Base-by-base conservation (phyloP, 2,888 invertebrate genomes). In the Drosophila mimetica region DNA sequence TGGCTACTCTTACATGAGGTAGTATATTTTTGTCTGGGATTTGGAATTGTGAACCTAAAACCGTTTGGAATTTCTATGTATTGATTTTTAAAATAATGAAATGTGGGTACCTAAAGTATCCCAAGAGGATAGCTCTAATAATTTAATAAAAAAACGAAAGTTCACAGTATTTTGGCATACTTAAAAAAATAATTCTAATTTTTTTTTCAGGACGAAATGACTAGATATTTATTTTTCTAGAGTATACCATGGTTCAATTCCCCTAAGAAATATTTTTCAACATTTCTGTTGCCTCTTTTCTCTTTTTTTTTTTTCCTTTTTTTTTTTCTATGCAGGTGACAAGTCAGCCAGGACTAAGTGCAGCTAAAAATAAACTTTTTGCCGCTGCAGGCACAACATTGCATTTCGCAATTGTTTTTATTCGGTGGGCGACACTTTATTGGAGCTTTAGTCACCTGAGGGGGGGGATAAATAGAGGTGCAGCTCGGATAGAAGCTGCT, bases 311-410 rank as follows among this genome's bases (percentile, higher is more conserved):
- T 25, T 57, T 42, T 52, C n/a, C n/a, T n/a, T 55, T 39, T 25
- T 57, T 42, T 52, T 50, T 32, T 22, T 57, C 55, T 57, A 55
- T 70, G 60, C 79, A 79, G 79, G 73, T 77, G 70, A 54, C 64
- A 60, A 64, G 39, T 48, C 59, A 59, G 47, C 48, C 44, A 50
- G 60, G 61, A 69, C 64, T 61, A 79, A 71, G 70, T 73, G 75
- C 83, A 75, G 60, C 74, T 51, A 22, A 65, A 59, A 76, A 52
- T 41, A 41, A 57, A 59, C 59, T 52, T 78, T 71, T 36, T 63
- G 54, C 60, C 52, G 53, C 65, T 55, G 55, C 75, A 65, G 67
- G 70, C 60, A 46, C 52, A 58, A 47, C 48, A 58, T 67, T 67
- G 69, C 69, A 50, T 59, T 67, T 69, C 37, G 36, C 47, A 52